phyloP scores from a whole-genome alignment of 2,113 vertebrate species.

The Strix uralensis region DNA sequence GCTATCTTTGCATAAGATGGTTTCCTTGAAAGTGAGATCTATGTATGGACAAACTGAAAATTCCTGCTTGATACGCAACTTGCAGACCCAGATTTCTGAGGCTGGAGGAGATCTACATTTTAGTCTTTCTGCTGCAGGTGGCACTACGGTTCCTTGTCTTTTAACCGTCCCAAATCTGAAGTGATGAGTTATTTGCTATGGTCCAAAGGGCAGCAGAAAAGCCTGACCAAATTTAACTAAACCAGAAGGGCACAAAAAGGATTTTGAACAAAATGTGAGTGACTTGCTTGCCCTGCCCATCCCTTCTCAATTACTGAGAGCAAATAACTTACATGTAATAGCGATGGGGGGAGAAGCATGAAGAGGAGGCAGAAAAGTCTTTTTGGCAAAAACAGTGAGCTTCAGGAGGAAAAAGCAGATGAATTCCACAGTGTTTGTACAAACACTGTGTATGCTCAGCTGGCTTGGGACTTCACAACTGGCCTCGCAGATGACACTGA shows the following conservation, averaged over 20 bases:
- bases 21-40: background rate
- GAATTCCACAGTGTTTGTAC: constrained; percentile 1
- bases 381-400: background rate
- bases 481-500: background rate
- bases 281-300: constrained; percentile 44
- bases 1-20: background rate
- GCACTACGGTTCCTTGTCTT: constrained; percentile 46
- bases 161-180: background rate
- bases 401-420: background rate
- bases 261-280: constrained; percentile 52
- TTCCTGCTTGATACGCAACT: background rate
- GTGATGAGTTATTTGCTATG: constrained; percentile 44
- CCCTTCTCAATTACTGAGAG: constrained; percentile 58
- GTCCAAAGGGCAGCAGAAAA: constrained; percentile 62
- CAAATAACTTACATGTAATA: constrained; percentile 55
- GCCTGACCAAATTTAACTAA: constrained; percentile 66
- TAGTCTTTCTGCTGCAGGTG: constrained; percentile 39
- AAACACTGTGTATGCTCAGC: background rate
- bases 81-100: background rate
- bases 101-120: background rate
- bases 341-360: background rate
- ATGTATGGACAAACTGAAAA: background rate
- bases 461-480: background rate
- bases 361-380: constrained; percentile 12
- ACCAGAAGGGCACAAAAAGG: constrained; percentile 57